Conservation (phyloP, 2,888 invertebrate species). For the Amiota mariae region DNA sequence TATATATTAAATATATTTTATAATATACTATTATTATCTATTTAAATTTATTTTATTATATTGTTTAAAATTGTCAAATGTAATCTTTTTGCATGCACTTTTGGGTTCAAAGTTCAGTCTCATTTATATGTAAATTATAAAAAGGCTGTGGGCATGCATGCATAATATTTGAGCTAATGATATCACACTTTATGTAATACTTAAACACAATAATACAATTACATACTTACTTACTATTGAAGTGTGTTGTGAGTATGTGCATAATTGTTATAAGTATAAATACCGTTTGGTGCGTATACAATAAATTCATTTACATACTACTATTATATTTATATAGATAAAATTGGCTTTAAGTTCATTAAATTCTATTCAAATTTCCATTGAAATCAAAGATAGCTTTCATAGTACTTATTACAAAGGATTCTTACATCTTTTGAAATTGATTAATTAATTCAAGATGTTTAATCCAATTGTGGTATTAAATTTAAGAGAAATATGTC, state of each 20-base stretch:
- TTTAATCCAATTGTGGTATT: too few species aligned
- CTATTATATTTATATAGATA: not conserved
- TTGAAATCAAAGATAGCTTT: not conserved
- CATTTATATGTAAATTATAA: too few species aligned
- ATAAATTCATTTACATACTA: too few species aligned
- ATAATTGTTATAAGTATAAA: not conserved
- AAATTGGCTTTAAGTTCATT: not conserved
- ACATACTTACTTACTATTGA: too few species aligned
- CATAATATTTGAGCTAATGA: slow-evolving; percentile 16
- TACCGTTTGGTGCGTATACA: not conserved
- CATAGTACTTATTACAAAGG: not conserved
- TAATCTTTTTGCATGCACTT: not conserved
- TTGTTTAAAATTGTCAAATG: not conserved
- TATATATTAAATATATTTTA: slow-evolving; percentile 7
- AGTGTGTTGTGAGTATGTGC: too few species aligned
- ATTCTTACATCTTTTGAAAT: too few species aligned
- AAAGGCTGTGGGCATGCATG: not conserved
- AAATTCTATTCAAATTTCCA: slow-evolving; percentile 8
- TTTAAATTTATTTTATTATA: slow-evolving; percentile 1
- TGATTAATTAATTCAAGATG: too few species aligned
- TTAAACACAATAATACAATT: not conserved
- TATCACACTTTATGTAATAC: slow-evolving; percentile 2
- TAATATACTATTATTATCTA: slow-evolving; percentile 5
- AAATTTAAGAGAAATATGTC: too few species aligned
- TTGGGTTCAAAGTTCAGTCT: not conserved